Base-by-base conservation (phyloP, 1,140 invertebrate genomes). In the Megathymus violae region DNA sequence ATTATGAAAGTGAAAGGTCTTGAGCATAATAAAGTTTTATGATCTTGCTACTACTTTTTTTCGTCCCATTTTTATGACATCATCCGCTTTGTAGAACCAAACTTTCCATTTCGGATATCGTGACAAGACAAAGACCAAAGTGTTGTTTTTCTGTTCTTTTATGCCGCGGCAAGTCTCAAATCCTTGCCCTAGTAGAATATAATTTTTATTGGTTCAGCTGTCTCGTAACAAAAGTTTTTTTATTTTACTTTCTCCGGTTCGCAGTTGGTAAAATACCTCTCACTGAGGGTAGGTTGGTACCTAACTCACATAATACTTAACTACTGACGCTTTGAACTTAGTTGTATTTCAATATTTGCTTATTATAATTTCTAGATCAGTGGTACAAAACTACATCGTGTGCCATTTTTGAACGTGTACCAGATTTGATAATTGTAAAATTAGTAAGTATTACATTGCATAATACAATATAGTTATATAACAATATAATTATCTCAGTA, bases 1-100 rank as follows among this genome's bases (percentile, higher is more conserved):
- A 78, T 79, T 78, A 69, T 74, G 80, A 81, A 80, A 83, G 78
- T 81, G 60, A 78, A 54, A 67, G 61, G 19, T 3, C n/a, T 17
- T 22, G 54, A 31, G 27, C 7, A 31, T 47, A 64, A 69, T 71
- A 76, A 71, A 78, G 62, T 63, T 77, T 78, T 72, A 75, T 71
- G 60, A 15, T 61, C 59, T 41, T 56, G 71, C 76, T 81, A 79
- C 74, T 79, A 27, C 43, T 76, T 74, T 72, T 59, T 72, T 72
- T 71, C 54, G 64, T 73, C 62, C 64, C 69, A 67, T 68, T 75
- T 79, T 78, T 79, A 70, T 68, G 60, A 64, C 58, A 52, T 71
- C 73, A 71, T 77, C n/a, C 46, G 62, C 72, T 74, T 69, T 69
- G 52, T 34, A 50, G 46, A 47, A 15, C 64, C 50, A 43, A 54